Percentiles rank a stretch among this genome's conserved stretches.
Evolutionary conservation across 37 sponge, comb jelly and placozoan genomes (phyloP).

Genomic region (Lycopodina hypogea): DNA sequence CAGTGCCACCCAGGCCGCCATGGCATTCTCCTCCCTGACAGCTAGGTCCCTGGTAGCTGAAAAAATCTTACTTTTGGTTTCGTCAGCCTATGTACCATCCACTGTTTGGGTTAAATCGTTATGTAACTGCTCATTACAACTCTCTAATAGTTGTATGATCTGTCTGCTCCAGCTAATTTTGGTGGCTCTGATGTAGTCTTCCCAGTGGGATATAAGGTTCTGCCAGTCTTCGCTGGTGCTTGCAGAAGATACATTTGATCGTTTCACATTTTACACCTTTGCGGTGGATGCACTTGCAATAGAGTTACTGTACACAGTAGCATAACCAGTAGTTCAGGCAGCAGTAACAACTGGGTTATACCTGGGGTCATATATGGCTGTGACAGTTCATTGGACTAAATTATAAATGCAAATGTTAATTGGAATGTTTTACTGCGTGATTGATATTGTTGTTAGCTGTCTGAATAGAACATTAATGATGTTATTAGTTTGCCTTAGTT

Average conservation of each 20-base stretch:
- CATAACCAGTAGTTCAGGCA: no score
- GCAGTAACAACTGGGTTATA: no score
- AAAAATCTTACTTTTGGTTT: conserved; percentile 6
- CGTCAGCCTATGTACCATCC: conserved; percentile 13
- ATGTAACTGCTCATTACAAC: conserved; percentile 44
- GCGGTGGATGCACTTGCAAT: conserved; percentile 8
- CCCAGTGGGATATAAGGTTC: conserved; percentile 37
- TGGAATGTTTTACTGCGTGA: no score
- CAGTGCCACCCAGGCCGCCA: conserved; percentile 28
- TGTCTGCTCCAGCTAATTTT: conserved; percentile 9
- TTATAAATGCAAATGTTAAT: no score
- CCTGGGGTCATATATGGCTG: no score
- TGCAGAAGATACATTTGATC: conserved; percentile 36
- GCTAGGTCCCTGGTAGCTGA: conserved; percentile 23
- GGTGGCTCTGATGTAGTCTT: conserved; percentile 29
- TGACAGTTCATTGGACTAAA: no score
- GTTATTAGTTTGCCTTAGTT: no score
- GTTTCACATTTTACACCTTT: conserved; percentile 24
- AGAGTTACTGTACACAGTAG: no score
- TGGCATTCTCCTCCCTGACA: conserved; percentile 35
- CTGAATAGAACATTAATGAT: no score
- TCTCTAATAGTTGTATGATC: conserved; percentile 40
- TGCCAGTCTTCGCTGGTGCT: conserved; percentile 40
- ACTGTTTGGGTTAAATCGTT: conserved; percentile 34
- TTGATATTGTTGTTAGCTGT: no score